Evolutionary conservation across 2,797 vertebrate genomes (phyloP).

Genomic region (Nyctibius grandis): DNA sequence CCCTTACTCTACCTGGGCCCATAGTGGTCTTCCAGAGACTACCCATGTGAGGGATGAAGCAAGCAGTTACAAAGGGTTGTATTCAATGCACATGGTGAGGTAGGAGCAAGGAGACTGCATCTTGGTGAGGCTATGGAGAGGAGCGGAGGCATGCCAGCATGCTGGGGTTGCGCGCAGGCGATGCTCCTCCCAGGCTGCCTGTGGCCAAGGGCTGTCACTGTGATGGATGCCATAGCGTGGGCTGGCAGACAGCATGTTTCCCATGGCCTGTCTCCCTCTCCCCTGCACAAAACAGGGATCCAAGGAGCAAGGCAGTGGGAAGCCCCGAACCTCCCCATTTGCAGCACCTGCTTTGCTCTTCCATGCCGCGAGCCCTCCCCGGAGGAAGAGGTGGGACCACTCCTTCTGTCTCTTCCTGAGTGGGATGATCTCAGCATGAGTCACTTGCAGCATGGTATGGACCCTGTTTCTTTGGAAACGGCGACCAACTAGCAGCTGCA

Average conservation of each 20-base stretch:
- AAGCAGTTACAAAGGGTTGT: neutral
- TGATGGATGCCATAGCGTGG: neutral
- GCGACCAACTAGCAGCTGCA: constrained; percentile 61
- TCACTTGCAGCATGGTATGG: constrained; percentile 32
- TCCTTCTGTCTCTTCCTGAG: constrained; percentile 12
- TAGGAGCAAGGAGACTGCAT: neutral
- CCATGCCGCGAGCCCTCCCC: neutral
- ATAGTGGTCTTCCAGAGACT: neutral
- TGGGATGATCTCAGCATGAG: constrained; percentile 30
- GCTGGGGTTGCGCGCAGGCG: neutral
- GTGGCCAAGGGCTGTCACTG: neutral
- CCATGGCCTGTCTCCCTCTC: neutral
- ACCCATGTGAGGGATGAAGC: neutral
- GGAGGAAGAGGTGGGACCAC: constrained; percentile 5
- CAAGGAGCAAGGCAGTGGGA: neutral
- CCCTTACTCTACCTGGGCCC: no score
- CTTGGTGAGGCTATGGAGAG: neutral
- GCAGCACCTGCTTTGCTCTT: neutral
- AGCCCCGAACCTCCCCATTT: neutral
- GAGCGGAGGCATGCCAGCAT: accelerated
- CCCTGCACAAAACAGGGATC: neutral
- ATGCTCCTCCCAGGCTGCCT: neutral
- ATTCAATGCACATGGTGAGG: neutral
- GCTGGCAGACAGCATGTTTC: neutral
- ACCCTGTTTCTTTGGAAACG: constrained; percentile 50